Percentiles rank a stretch among this genome's conserved stretches.
phyloP scores from a whole-genome alignment of 1,140 invertebrate genomes.

The Solenopsis invicta region DNA sequence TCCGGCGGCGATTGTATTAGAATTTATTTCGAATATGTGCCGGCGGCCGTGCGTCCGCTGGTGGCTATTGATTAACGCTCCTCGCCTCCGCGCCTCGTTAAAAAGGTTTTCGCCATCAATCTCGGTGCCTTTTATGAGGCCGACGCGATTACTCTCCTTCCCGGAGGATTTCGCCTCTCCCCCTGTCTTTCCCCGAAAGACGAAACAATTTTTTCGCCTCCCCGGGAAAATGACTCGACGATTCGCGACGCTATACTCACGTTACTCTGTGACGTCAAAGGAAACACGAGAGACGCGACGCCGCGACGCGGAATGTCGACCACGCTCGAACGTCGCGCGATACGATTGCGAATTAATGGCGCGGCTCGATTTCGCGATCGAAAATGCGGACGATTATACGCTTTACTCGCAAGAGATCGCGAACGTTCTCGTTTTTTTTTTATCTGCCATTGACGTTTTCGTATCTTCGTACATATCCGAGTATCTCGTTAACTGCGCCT shows the following conservation, averaged over 20 bases:
- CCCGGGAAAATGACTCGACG: constrained; percentile 15
- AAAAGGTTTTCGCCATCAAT: constrained; percentile 52
- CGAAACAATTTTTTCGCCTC: constrained; percentile 41
- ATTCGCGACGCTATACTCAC: background rate
- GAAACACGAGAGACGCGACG: background rate
- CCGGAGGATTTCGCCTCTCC: background rate
- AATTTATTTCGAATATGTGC: constrained; percentile 49
- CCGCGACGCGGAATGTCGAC: background rate
- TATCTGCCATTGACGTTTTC: background rate
- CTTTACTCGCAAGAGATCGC: background rate
- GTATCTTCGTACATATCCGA: background rate
- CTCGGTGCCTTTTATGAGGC: constrained; percentile 1
- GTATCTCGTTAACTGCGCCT: background rate
- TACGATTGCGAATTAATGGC: constrained; percentile 20
- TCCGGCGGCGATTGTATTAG: constrained; percentile 21
- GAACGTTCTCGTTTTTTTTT: background rate
- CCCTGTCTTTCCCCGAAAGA: background rate
- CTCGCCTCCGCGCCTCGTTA: constrained; percentile 22
- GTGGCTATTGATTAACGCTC: constrained; percentile 40
- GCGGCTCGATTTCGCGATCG: background rate
- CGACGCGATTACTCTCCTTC: constrained; percentile 14
- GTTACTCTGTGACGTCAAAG: constrained; percentile 7
- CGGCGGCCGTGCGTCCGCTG: background rate
- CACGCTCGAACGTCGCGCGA: background rate
- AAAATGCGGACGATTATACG: background rate